Evolutionary conservation across 2,888 invertebrate genomes (phyloP).

Genomic region (Stenoptilia bipunctidactyla): DNA sequence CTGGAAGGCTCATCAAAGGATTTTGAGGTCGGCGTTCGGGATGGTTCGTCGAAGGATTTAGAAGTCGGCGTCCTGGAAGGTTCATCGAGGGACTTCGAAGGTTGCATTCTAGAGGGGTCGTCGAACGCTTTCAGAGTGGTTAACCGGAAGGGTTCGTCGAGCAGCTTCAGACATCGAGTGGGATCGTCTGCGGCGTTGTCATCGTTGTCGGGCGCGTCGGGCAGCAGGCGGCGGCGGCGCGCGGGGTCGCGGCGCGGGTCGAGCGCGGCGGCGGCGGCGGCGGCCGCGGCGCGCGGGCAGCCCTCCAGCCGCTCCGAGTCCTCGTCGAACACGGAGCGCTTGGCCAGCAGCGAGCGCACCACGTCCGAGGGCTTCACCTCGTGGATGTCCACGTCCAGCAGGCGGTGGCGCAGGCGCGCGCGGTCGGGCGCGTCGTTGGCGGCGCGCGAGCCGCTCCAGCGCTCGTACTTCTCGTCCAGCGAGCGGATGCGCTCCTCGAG

Average conservation of each 20-base stretch:
- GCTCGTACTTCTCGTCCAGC: constrained; percentile 93
- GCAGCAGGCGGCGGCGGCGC: constrained; percentile 75
- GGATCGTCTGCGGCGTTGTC: constrained; percentile 7
- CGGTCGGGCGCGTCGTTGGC: constrained; percentile 71
- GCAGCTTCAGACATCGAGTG: constrained; percentile 1
- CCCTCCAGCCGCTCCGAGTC: constrained; percentile 93
- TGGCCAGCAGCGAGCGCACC: constrained; percentile 90
- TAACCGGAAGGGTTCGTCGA: too few species aligned
- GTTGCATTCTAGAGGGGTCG: too few species aligned
- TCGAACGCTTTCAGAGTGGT: too few species aligned
- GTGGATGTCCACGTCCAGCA: constrained; percentile 83
- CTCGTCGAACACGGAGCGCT: constrained; percentile 95
- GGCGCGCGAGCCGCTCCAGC: constrained; percentile 81
- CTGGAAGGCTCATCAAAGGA: too few species aligned
- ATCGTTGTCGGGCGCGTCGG: constrained; percentile 8
- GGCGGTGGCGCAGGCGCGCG: constrained; percentile 76
- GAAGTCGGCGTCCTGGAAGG: too few species aligned
- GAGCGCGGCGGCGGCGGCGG: constrained; percentile 50
- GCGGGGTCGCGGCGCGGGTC: constrained; percentile 18
- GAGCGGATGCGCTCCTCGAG: constrained; percentile 93
- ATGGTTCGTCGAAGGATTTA: too few species aligned
- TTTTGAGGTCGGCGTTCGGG: too few species aligned
- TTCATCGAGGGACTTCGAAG: too few species aligned
- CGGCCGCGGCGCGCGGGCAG: constrained; percentile 74
- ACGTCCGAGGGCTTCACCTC: constrained; percentile 94